phyloP scores from a whole-genome alignment of 2,113 vertebrate genomes.

The Pterocles burchelli region DNA sequence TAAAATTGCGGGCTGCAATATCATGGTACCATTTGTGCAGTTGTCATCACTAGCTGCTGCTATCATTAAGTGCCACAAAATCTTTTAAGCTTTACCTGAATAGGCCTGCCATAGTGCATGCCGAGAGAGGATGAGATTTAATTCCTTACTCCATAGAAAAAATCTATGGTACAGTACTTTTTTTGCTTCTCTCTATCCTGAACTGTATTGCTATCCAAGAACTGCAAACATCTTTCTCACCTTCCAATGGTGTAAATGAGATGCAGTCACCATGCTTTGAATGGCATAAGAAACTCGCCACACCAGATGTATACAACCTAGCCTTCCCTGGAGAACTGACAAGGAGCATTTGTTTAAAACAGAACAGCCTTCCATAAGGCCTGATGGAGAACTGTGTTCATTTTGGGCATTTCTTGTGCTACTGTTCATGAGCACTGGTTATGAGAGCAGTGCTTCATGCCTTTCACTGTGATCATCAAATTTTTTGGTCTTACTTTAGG shows the following conservation, averaged over 20 bases:
- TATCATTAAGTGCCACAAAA: neutral
- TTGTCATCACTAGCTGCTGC: neutral
- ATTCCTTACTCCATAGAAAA: neutral
- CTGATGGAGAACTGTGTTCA: neutral
- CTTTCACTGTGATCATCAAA: neutral
- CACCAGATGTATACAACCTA: neutral
- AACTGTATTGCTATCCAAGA: neutral
- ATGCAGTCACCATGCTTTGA: neutral
- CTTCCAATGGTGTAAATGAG: neutral
- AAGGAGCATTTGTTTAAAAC: neutral
- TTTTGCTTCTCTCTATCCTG: neutral
- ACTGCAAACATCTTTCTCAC: neutral
- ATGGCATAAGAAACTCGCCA: neutral
- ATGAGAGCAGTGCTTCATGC: neutral
- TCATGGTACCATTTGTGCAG: neutral
- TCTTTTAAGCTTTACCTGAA: neutral
- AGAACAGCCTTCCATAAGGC: neutral
- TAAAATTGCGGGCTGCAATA: neutral
- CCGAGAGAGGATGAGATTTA: neutral
- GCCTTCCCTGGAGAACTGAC: neutral
- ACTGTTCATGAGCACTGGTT: neutral
- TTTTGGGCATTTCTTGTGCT: neutral
- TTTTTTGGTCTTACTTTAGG: neutral
- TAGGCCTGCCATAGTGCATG: neutral
- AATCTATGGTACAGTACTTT: neutral